Conservation (phyloP, 2,113 vertebrate species). For the Pituophis catenifer region DNA sequence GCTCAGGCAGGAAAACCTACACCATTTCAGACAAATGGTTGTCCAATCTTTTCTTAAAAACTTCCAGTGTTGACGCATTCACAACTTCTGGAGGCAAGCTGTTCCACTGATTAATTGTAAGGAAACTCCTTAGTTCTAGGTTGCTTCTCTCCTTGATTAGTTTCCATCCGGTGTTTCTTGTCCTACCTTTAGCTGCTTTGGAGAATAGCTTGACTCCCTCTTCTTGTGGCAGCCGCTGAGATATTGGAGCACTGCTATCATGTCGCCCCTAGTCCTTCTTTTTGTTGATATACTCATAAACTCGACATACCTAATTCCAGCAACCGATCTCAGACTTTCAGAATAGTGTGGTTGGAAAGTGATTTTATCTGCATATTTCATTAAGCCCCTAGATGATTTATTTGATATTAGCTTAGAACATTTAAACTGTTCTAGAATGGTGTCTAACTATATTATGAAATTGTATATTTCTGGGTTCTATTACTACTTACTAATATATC, state of each 20-base stretch:
- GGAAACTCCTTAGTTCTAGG: background rate
- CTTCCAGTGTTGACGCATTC: background rate
- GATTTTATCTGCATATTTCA: background rate
- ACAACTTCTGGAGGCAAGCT: background rate
- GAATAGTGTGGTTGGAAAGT: background rate
- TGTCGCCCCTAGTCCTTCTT: background rate
- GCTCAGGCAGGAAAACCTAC: background rate
- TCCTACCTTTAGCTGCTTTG: background rate
- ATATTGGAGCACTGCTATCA: background rate
- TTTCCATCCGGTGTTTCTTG: background rate
- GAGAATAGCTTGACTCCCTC: background rate
- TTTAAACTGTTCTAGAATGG: background rate
- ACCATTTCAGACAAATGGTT: too few relatives aligned
- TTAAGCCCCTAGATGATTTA: background rate
- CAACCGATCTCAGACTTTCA: too few relatives aligned
- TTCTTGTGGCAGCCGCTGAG: background rate
- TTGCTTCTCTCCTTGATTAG: background rate
- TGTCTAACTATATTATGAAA: background rate
- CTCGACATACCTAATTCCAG: background rate
- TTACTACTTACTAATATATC: background rate
- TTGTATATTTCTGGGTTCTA: background rate
- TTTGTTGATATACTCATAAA: background rate
- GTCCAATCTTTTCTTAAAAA: background rate
- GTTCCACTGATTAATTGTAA: background rate
- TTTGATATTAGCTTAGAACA: background rate